Conservation (phyloP, 2,888 invertebrate species). For the Terebella lapidaria region DNA sequence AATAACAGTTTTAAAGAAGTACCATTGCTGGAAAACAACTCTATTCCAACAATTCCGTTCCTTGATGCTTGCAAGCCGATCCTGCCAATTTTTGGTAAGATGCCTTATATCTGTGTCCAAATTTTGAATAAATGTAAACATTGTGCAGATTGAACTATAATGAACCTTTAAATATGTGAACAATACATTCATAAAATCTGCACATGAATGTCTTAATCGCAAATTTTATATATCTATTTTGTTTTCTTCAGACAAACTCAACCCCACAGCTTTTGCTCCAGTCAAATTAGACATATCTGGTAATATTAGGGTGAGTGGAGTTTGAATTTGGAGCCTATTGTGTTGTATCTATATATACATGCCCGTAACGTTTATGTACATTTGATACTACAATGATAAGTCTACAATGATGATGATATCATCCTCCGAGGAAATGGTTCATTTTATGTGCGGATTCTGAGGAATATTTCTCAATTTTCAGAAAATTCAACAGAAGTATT, state of each 20-base stretch:
- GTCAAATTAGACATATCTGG: conserved; percentile 52
- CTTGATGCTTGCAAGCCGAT: conserved; percentile 40
- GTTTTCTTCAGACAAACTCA: conserved; percentile 48
- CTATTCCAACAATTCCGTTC: conserved; percentile 42
- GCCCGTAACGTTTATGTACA: too few species aligned
- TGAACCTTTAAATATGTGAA: too few species aligned
- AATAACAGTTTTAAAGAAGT: conserved; percentile 41
- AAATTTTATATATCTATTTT: background rate
- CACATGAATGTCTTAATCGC: background rate
- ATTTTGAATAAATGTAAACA: too few species aligned
- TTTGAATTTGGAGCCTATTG: too few species aligned
- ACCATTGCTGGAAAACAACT: conserved; percentile 33
- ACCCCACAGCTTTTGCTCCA: conserved; percentile 51
- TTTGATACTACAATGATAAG: too few species aligned
- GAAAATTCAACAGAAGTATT: conserved; percentile 52
- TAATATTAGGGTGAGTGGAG: conserved; percentile 45
- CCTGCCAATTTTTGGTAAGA: conserved; percentile 48
- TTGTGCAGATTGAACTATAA: too few species aligned
- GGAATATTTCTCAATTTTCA: too few species aligned
- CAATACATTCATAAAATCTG: background rate
- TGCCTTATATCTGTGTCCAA: too few species aligned
- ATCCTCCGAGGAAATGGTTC: too few species aligned
- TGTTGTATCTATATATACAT: too few species aligned
- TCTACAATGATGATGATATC: too few species aligned
- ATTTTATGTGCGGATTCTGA: too few species aligned